phyloP scores from a whole-genome alignment of 2,113 vertebrate genomes.

The Pteronura brasiliensis region DNA sequence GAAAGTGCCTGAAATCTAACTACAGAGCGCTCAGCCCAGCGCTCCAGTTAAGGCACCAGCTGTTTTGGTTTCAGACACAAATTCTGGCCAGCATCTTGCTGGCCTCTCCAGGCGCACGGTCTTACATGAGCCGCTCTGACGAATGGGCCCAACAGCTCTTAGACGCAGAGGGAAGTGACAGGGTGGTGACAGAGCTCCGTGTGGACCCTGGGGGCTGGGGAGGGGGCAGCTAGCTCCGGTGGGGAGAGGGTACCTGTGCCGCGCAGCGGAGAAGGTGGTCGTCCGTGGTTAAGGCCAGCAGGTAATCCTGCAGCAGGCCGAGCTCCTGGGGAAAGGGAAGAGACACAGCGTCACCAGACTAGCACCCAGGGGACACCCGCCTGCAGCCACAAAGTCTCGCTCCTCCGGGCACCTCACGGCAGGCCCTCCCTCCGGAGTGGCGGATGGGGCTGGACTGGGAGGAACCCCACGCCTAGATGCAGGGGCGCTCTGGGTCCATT shows the following conservation, averaged over 20 bases:
- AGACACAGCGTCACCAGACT: background rate
- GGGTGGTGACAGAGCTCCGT: background rate
- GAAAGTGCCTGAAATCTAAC: slow-evolving; percentile 30
- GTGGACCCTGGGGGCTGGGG: background rate
- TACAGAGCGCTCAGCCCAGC: slow-evolving; percentile 52
- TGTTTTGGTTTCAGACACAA: slow-evolving; percentile 59
- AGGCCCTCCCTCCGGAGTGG: background rate
- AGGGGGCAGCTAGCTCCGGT: background rate
- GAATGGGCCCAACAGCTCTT: background rate
- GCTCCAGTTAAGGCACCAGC: slow-evolving; percentile 31
- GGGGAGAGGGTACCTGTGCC: slow-evolving; percentile 86
- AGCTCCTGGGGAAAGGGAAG: slow-evolving; percentile 86
- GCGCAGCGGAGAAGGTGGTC: slow-evolving; percentile 93
- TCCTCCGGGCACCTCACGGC: rapidly evolving
- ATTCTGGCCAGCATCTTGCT: slow-evolving; percentile 35
- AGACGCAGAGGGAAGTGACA: background rate
- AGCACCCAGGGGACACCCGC: background rate
- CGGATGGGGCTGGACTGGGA: rapidly evolving
- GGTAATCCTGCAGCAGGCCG: slow-evolving; percentile 93
- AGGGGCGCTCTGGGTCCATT: background rate
- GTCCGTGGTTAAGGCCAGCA: slow-evolving; percentile 95
- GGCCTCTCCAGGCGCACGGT: background rate
- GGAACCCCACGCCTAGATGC: background rate
- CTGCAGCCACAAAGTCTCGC: background rate
- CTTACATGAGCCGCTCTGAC: background rate